Evolutionary conservation across 2,888 invertebrate species (phyloP).

Genomic region (Euzetes globulus): DNA sequence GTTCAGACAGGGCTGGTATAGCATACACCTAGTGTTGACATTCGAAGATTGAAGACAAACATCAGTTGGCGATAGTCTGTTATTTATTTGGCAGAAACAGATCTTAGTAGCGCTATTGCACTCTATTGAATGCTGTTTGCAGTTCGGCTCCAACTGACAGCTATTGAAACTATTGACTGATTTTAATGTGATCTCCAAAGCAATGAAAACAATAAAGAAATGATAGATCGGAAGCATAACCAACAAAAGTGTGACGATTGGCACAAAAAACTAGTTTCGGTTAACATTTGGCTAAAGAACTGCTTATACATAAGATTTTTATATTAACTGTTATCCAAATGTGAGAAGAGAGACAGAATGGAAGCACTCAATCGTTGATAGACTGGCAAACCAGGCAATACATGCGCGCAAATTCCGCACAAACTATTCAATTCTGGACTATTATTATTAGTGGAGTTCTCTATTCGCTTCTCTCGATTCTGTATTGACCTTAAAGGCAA

Average conservation of each 20-base stretch:
- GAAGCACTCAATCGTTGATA: not conserved
- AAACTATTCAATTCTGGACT: not conserved
- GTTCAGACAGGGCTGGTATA: too few species aligned
- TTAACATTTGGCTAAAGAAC: too few species aligned
- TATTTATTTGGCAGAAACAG: not conserved
- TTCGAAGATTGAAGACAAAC: slow-evolving; percentile 4
- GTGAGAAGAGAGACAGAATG: not conserved
- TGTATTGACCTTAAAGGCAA: not conserved
- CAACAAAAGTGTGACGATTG: not conserved
- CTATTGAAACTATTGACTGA: not conserved
- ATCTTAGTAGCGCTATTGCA: not conserved
- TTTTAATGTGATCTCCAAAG: too few species aligned
- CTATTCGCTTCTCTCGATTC: too few species aligned
- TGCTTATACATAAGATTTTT: not conserved
- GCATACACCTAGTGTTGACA: not conserved
- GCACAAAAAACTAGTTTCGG: not conserved
- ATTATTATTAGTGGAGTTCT: not conserved
- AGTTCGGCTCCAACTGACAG: not conserved
- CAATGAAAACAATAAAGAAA: not conserved
- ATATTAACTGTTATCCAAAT: not conserved
- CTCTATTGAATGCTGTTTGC: not conserved
- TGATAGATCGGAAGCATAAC: slow-evolving; percentile 5
- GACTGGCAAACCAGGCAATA: not conserved
- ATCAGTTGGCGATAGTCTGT: not conserved
- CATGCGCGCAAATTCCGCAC: not conserved